Evolutionary conservation across 2,113 vertebrate species (phyloP), one percentile per base, ranked within the genome.

Genomic region (Eublepharis macularius): DNA sequence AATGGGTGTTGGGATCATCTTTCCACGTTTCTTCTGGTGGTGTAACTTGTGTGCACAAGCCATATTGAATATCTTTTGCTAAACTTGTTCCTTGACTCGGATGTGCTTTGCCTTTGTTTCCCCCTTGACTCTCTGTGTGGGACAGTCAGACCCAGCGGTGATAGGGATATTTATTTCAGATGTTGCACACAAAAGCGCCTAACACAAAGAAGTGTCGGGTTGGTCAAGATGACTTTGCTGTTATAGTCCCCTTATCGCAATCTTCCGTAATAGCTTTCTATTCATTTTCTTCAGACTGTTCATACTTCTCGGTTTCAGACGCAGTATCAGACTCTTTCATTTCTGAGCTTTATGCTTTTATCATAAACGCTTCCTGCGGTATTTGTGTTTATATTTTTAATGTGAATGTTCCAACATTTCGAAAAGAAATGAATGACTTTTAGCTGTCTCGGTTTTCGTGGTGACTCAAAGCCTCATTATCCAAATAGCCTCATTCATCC

Each of bases 401-500:
- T 17, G 13, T 6, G 41, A 57, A n/a, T 21, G 1, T 65, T 41
- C 49, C 45, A 47, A 32, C n/a, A 19, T 63, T 86, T 73, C 41
- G 21, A 29, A 74, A 80, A n/a, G 43, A 86, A 80, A 80, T 63
- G 34, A 66, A 78, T 78, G 65, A 47, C 49, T 69, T n/a, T 57
- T 47, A 43, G 65, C 26, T 32, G 66, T 29, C 60, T 76, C 63
- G 29, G 29, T 72, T 79, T 79, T 72, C 63, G 36, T 74, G 81
- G 68, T 17, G n/a, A 86, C 76, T 80, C 77, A 80, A 60, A 63
- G 41, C 69, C 68, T 80, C 76, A 80, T 85, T 85, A 85, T 73
- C 68, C 68, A 80, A 80, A 85, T 80, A 80, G 84, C n/a, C 69
- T 80, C 69, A 47, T 74, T 65, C 76, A 65, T 86, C 84, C 84